phyloP scores from a whole-genome alignment of 1,140 invertebrate species.

The Odontomachus brunneus region DNA sequence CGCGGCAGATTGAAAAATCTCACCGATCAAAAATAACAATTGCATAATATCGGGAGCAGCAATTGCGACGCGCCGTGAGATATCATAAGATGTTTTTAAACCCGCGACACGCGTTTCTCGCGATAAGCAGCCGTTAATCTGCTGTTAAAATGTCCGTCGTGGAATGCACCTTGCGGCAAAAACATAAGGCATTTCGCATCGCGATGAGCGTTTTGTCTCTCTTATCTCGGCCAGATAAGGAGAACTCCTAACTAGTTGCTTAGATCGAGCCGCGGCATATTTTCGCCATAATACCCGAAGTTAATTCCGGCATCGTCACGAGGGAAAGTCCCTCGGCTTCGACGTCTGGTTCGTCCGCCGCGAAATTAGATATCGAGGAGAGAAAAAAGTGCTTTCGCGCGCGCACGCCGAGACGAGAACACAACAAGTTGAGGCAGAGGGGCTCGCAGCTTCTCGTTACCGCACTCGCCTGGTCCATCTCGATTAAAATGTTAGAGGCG shows the following conservation, averaged over 20 bases:
- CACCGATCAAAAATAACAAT: neutral
- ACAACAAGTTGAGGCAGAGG: constrained; percentile 56
- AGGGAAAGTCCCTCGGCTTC: constrained; percentile 36
- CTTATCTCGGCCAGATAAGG: too few species aligned
- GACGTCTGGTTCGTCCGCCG: constrained; percentile 11
- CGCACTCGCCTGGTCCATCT: constrained; percentile 36
- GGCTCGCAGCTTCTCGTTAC: constrained; percentile 50
- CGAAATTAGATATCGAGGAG: constrained; percentile 55
- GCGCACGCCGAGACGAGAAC: neutral
- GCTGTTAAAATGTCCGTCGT: neutral
- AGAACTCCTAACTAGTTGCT: constrained; percentile 18
- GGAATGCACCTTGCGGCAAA: neutral
- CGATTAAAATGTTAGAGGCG: constrained; percentile 67
- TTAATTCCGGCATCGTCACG: constrained; percentile 56
- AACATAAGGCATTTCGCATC: neutral
- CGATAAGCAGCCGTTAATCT: neutral
- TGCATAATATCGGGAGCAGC: neutral
- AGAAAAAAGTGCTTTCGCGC: neutral
- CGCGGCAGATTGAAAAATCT: neutral
- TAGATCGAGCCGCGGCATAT: constrained; percentile 32
- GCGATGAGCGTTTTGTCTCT: neutral
- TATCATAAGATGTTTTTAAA: too few species aligned
- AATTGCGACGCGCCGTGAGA: neutral
- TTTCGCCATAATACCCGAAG: constrained; percentile 58
- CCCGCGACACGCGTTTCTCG: too few species aligned